A percentile compares a stretch with the other conserved stretches of the same genome.
These are phyloP conservation scores for Achatina immaculata DNA, from an alignment of 1,140 invertebrate genomes.

Conservation along the genomic window DNA sequence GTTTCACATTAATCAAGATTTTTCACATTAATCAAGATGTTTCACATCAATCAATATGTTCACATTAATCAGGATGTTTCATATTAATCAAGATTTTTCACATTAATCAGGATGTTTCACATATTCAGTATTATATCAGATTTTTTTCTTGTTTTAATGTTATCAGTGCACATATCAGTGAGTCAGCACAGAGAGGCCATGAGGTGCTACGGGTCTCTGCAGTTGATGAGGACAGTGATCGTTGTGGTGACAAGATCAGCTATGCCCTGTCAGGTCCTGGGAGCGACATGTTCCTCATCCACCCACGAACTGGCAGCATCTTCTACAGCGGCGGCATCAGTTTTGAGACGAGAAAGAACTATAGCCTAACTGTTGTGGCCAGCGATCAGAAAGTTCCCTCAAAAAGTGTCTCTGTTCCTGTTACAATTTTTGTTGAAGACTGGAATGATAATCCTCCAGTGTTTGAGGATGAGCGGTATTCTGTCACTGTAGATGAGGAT, in stretches of 20 bases:
- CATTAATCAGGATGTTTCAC: too few relatives aligned
- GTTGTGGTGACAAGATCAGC: slow-evolving; percentile 76
- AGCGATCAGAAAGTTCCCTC: slow-evolving; percentile 70
- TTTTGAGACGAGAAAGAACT: slow-evolving; percentile 81
- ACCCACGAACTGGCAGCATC: slow-evolving; percentile 80
- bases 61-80: too few relatives aligned
- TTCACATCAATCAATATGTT: too few relatives aligned
- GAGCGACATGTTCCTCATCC: slow-evolving; percentile 83
- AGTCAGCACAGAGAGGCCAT: slow-evolving; percentile 81
- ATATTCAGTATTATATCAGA: too few relatives aligned
- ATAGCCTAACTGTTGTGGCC: slow-evolving; percentile 76
- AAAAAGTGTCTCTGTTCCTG: slow-evolving; percentile 75
- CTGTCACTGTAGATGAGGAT: slow-evolving; percentile 77
- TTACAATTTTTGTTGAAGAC: slow-evolving; percentile 80
- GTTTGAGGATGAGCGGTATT: slow-evolving; percentile 87
- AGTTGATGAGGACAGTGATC: slow-evolving; percentile 71
- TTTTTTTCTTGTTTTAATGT: too few relatives aligned
- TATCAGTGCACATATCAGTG: slow-evolving; percentile 71
- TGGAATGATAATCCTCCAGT: slow-evolving; percentile 92
- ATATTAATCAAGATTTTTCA: too few relatives aligned
- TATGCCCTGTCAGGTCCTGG: slow-evolving; percentile 86
- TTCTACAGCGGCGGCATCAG: slow-evolving; percentile 84
- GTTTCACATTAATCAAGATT: too few relatives aligned
- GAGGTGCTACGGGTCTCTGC: slow-evolving; percentile 55
- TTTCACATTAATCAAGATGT: too few relatives aligned